phyloP scores from a whole-genome alignment of 2,888 invertebrate genomes.

The Scrobipalpa atriplicella region DNA sequence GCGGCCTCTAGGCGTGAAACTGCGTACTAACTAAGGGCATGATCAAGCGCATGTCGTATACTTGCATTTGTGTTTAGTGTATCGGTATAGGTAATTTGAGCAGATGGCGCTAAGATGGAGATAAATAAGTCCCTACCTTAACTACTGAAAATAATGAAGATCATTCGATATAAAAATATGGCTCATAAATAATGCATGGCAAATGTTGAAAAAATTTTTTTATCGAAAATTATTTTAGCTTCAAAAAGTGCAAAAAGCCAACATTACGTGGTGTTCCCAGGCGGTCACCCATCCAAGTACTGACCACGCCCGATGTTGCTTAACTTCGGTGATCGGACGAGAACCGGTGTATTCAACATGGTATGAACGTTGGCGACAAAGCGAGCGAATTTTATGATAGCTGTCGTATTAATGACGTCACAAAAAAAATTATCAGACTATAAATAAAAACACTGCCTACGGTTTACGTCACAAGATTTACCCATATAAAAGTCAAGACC shows the following conservation, averaged over 20 bases:
- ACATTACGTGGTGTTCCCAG: constrained; percentile 25
- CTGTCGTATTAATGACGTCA: not conserved
- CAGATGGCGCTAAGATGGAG: too few relatives aligned
- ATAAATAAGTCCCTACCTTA: too few relatives aligned
- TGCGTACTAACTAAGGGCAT: not conserved
- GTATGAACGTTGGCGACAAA: constrained; percentile 35
- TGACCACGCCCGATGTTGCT: constrained; percentile 77
- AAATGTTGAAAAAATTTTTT: too few relatives aligned
- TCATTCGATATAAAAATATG: too few relatives aligned
- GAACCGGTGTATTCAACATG: constrained; percentile 47
- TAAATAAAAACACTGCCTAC: too few relatives aligned
- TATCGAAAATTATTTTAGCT: too few relatives aligned
- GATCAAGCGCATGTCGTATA: not conserved
- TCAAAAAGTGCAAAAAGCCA: not conserved
- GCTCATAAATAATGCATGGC: too few relatives aligned
- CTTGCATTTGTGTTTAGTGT: not conserved
- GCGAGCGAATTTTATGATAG: constrained; percentile 27
- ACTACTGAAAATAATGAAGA: too few relatives aligned
- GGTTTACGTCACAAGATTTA: too few relatives aligned
- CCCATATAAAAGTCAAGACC: too few relatives aligned
- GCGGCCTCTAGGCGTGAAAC: not conserved
- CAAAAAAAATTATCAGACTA: too few relatives aligned
- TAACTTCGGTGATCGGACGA: constrained; percentile 80
- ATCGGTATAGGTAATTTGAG: not conserved
- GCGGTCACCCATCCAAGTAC: constrained; percentile 78